phyloP scores from a whole-genome alignment of 2,888 invertebrate species.

The Monopis laevigella region DNA sequence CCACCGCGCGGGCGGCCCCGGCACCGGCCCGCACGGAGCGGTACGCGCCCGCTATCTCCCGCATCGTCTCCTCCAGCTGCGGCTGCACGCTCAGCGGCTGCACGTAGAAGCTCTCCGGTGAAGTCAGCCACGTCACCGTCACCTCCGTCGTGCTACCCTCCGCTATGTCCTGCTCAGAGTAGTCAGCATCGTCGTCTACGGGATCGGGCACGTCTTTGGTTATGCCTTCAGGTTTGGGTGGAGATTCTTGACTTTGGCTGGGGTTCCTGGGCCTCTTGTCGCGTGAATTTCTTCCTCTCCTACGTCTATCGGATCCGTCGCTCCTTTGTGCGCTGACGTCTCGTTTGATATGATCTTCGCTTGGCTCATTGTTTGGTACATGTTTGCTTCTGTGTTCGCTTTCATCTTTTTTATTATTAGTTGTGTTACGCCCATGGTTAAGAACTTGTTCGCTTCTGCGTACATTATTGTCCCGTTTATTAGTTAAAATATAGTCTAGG shows the following conservation, averaged over 20 bases:
- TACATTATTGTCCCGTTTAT: no score
- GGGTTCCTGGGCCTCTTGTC: neutral
- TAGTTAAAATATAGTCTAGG: no score
- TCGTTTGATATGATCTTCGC: neutral
- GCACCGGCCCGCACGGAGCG: slow-evolving; percentile 53
- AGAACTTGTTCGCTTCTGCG: no score
- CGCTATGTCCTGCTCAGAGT: slow-evolving; percentile 51
- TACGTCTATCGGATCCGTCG: slow-evolving; percentile 24
- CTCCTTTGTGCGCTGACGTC: slow-evolving; percentile 13
- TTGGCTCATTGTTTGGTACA: neutral
- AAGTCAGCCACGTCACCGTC: slow-evolving; percentile 78
- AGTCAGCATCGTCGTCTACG: slow-evolving; percentile 53
- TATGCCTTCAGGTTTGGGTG: slow-evolving; percentile 37
- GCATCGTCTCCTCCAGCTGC: slow-evolving; percentile 76
- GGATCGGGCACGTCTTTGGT: slow-evolving; percentile 53
- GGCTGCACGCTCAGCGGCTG: slow-evolving; percentile 58
- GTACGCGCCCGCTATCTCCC: slow-evolving; percentile 74
- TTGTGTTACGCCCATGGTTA: no score
- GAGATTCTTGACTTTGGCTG: slow-evolving; percentile 21
- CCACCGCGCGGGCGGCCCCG: slow-evolving; percentile 67
- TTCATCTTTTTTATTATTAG: neutral
- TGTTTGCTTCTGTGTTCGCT: neutral
- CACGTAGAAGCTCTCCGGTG: slow-evolving; percentile 77
- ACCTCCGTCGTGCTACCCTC: slow-evolving; percentile 65
- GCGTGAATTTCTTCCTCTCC: slow-evolving; percentile 36